These are phyloP conservation scores for Hyposoter dolosus DNA, from an alignment of 2,888 invertebrate genomes.

Conservation along the genomic window DNA sequence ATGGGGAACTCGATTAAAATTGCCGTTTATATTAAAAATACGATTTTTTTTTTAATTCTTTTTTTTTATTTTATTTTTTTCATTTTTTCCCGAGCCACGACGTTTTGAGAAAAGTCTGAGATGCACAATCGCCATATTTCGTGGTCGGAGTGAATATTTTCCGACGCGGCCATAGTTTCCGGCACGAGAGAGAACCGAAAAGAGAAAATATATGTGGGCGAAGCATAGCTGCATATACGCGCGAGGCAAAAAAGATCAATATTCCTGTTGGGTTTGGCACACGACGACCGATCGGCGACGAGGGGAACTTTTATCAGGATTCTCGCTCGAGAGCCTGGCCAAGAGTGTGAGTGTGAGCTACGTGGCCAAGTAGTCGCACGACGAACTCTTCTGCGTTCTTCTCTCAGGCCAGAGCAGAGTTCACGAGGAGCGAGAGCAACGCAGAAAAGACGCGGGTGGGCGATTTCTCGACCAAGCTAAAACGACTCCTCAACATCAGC, in stretches of 20 bases:
- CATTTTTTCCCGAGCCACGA: not conserved
- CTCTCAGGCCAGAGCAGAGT: slow-evolving; percentile 23
- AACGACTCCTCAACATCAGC: slow-evolving; percentile 62
- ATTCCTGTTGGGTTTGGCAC: slow-evolving; percentile 70
- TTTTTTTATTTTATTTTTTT: too few relatives aligned
- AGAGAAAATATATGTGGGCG: slow-evolving; percentile 50
- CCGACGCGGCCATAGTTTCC: slow-evolving; percentile 36
- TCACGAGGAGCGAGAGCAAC: slow-evolving; percentile 9
- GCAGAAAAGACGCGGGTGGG: slow-evolving; percentile 69
- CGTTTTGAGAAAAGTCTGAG: not conserved
- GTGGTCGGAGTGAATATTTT: slow-evolving; percentile 21
- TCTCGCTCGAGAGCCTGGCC: slow-evolving; percentile 62
- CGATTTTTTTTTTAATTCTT: not conserved
- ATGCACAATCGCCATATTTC: not conserved
- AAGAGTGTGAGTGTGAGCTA: slow-evolving; percentile 37
- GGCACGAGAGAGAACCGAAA: slow-evolving; percentile 23
- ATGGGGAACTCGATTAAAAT: not conserved
- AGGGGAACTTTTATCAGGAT: slow-evolving; percentile 74
- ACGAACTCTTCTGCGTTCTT: slow-evolving; percentile 48
- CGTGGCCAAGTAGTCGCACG: slow-evolving; percentile 64
- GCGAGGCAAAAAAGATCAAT: slow-evolving; percentile 72
- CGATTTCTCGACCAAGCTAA: slow-evolving; percentile 67
- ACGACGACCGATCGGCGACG: slow-evolving; percentile 60
- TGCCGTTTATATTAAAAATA: not conserved
- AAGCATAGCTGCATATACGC: slow-evolving; percentile 46